Percentiles rank a stretch among this genome's conserved stretches.
Evolutionary conservation across 2,888 invertebrate species (phyloP).

Genomic region (Mythimna loreyi): DNA sequence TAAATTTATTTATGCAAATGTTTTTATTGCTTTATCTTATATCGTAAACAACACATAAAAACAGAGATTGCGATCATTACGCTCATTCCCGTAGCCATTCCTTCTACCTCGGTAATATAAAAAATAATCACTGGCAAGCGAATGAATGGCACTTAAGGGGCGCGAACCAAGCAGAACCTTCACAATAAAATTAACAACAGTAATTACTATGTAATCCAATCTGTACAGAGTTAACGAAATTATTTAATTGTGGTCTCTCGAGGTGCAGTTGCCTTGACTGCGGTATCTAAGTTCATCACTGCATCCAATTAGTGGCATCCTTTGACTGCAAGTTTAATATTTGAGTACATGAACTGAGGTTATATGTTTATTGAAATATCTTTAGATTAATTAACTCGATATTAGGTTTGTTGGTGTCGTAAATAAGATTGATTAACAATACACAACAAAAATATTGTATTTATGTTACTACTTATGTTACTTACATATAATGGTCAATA

Average conservation of each 20-base stretch:
- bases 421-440: background rate
- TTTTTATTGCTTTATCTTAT: background rate
- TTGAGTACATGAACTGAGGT: background rate
- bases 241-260: slow-evolving; percentile 31
- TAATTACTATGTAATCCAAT: slow-evolving; percentile 25
- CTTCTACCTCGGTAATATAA: slow-evolving; percentile 21
- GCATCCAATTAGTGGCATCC: slow-evolving; percentile 39
- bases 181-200: slow-evolving; percentile 50
- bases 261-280: slow-evolving; percentile 19
- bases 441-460: background rate
- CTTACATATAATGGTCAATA: no score
- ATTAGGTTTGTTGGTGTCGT: background rate
- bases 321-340: slow-evolving; percentile 13
- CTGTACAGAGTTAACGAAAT: slow-evolving; percentile 24
- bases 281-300: slow-evolving; percentile 17
- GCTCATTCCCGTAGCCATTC: background rate
- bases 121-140: slow-evolving; percentile 40
- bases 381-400: background rate
- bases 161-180: slow-evolving; percentile 23
- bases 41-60: slow-evolving; percentile 29
- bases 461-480: background rate
- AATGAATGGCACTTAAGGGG: slow-evolving; percentile 40
- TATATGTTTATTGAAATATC: background rate
- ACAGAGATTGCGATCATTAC: slow-evolving; percentile 27
- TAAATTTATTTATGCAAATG: slow-evolving; percentile 4